These are phyloP conservation scores for Dipodomys merriami DNA, from an alignment of 2,113 vertebrate species.

Conservation along the genomic window DNA sequence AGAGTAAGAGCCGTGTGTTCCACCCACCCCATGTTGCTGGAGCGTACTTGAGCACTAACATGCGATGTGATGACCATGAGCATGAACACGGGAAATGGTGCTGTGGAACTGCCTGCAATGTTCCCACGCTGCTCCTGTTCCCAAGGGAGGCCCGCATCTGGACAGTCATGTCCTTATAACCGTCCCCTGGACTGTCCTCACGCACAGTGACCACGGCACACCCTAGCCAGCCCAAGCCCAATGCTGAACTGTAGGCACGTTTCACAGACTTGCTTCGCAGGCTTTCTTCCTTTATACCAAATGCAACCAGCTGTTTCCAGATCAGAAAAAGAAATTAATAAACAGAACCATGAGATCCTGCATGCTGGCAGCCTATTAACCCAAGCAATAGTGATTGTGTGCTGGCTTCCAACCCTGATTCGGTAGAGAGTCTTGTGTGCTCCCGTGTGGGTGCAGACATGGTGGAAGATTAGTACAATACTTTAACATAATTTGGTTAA, in stretches of 20 bases:
- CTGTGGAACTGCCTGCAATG: background rate
- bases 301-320: background rate
- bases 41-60: background rate
- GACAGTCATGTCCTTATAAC: background rate
- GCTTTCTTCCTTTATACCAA: background rate
- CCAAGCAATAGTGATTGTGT: too few species aligned
- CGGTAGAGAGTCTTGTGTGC: accelerated
- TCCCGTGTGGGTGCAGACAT: background rate
- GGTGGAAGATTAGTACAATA: background rate
- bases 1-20: accelerated
- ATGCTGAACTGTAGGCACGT: background rate
- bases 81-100: accelerated
- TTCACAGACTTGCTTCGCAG: too few species aligned
- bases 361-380: too few species aligned
- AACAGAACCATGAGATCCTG: accelerated
- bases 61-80: too few species aligned
- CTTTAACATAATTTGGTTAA: slow-evolving; percentile 31
- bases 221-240: accelerated
- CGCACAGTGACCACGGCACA: too few species aligned
- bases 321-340: background rate
- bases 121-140: too few species aligned
- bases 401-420: accelerated
- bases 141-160: background rate
- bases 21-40: too few species aligned
- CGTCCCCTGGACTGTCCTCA: too few species aligned